Evolutionary conservation across 2,797 vertebrate species (phyloP).

Genomic region (Graptemys geographica): DNA sequence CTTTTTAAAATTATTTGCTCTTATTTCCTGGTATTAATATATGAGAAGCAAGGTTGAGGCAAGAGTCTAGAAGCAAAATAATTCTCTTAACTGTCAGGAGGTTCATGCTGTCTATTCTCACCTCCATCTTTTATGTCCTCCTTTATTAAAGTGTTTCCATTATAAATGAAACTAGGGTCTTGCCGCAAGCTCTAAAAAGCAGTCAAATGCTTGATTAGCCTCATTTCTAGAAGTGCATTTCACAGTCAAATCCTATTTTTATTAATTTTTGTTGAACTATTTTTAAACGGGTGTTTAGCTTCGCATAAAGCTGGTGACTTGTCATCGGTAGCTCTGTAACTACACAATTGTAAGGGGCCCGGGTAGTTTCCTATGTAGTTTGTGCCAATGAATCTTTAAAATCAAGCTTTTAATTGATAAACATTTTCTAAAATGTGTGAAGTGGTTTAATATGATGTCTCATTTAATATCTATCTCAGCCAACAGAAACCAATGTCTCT

Average conservation of each 20-base stretch:
- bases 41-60: neutral
- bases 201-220: neutral
- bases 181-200: neutral
- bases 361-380: neutral
- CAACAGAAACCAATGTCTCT: neutral
- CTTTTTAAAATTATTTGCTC: neutral
- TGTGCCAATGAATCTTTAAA: neutral
- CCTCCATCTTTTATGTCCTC: neutral
- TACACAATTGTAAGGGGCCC: neutral
- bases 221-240: slow-evolving; percentile 65
- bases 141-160: slow-evolving; percentile 26
- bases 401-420: neutral
- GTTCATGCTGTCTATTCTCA: neutral
- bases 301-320: slow-evolving; percentile 41
- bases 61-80: neutral
- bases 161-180: slow-evolving; percentile 5
- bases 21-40: neutral
- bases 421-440: accelerated
- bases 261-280: slow-evolving; percentile 50
- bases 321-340: slow-evolving; percentile 10
- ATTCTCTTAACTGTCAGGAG: neutral
- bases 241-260: slow-evolving; percentile 71
- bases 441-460: neutral
- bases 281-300: slow-evolving; percentile 47
- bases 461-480: neutral